Evolutionary conservation across 2,797 vertebrate species (phyloP).

Genomic region (Triplophysa bombifrons): DNA sequence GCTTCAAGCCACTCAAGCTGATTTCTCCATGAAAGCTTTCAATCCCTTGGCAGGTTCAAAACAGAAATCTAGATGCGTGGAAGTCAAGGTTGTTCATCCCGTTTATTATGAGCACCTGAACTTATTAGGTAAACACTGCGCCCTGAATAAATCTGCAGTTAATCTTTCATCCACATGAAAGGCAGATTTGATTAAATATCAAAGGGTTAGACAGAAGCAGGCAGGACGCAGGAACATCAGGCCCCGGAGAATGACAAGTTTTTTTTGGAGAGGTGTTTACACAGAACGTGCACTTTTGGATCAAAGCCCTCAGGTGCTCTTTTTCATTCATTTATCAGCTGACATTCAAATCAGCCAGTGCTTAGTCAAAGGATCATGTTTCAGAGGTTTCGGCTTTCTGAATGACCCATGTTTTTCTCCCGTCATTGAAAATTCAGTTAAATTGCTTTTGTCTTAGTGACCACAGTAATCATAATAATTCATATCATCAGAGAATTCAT

Average conservation of each 20-base stretch:
- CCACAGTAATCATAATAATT: not conserved
- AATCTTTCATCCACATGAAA: constrained; percentile 67
- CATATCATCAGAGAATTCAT: not conserved
- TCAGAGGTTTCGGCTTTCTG: constrained; percentile 51
- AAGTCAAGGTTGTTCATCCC: constrained; percentile 57
- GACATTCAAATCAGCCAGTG: constrained; percentile 53
- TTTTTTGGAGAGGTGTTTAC: constrained; percentile 55
- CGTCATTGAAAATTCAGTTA: constrained; percentile 54
- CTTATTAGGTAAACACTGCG: constrained; percentile 68
- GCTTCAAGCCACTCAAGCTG: constrained; percentile 15
- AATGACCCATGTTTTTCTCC: constrained; percentile 56
- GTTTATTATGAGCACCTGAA: constrained; percentile 61
- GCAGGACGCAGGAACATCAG: constrained; percentile 48
- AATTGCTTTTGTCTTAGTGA: constrained; percentile 24
- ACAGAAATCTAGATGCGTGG: constrained; percentile 30
- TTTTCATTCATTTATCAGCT: constrained; percentile 57
- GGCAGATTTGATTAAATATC: constrained; percentile 69
- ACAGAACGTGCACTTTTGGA: constrained; percentile 56
- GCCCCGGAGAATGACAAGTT: constrained; percentile 46
- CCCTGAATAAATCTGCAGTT: constrained; percentile 64
- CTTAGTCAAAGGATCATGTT: constrained; percentile 37
- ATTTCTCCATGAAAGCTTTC: constrained; percentile 18
- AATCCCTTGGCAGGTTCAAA: constrained; percentile 23
- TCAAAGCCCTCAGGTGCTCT: constrained; percentile 66
- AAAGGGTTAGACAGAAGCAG: constrained; percentile 62